These are phyloP conservation scores for Sebastes taczanowskii DNA, from an alignment of 2,797 vertebrate genomes.

Conservation along the genomic window DNA sequence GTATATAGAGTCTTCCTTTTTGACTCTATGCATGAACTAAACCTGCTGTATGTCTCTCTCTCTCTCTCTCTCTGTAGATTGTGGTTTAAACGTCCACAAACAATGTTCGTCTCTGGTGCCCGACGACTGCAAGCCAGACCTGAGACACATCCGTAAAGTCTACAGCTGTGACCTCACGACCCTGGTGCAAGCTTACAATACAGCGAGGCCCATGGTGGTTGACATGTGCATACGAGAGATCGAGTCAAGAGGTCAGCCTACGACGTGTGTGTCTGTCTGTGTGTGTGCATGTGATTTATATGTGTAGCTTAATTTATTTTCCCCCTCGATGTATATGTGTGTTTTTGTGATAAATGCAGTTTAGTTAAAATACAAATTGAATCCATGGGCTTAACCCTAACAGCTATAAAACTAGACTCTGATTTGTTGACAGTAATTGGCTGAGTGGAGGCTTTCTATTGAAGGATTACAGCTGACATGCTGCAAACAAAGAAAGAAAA, in stretches of 20 bases:
- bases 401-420: neutral
- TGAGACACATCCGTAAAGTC: constrained; percentile 97
- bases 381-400: neutral
- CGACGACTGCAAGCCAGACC: constrained; percentile 96
- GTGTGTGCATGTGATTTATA: neutral
- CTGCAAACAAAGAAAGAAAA: neutral
- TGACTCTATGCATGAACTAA: neutral
- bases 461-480: neutral
- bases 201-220: constrained; percentile 97
- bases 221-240: constrained; percentile 99
- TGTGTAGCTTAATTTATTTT: neutral
- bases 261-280: neutral
- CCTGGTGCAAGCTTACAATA: constrained; percentile 94
- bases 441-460: neutral
- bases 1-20: neutral
- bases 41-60: neutral
- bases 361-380: neutral
- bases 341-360: neutral
- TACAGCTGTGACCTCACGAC: constrained; percentile 99
- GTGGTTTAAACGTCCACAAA: constrained; percentile 98
- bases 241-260: constrained; percentile 92
- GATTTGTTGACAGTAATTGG: neutral
- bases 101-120: constrained; percentile 97
- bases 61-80: constrained; percentile 83
- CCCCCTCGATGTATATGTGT: neutral